Base-by-base conservation (phyloP, 2,888 invertebrate species). In the Melieria crassipennis region DNA sequence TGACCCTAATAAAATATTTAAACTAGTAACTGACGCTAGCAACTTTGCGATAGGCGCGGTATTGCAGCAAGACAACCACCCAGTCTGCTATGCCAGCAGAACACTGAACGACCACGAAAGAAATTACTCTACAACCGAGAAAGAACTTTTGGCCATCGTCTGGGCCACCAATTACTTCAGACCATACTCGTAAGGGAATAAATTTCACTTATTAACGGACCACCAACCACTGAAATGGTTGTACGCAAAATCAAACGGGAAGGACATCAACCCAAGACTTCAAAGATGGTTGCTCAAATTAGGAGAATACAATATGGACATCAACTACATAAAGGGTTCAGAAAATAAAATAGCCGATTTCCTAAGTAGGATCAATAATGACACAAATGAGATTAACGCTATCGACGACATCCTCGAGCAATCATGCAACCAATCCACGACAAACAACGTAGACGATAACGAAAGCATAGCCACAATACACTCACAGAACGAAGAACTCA, bases 181-280 rank as follows among this genome's bases (percentile, higher is more conserved):
- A 16, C 16, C 16, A 16, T 16, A 16, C 16, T 65, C 72, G 45
- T 66, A 71, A 43, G 67, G 67, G 43, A 47, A 57, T n/a, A 71
- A 71, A 72, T 73, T 73, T 56, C 65, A 72, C 11, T 74, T 74
- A 61, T 66, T 74, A 58, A 72, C 74, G 11, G 74, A 75, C 60
- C 76, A 73, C 50, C 46, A 72, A 13, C 68, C 68, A 50, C 45
- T 68, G 43, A 47, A 55, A 68, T 68, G 62, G 68, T 46, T 68
- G 7, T 62, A 48, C 10, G 47, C 48, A 56, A 63, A 63, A 56
- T 63, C 56, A 5, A 50, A 65, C 9, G 55, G 62, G 10, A 69
- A 55, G n/a, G 55, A 55, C 7, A 43, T 65, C 11, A 65, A 55
- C 45, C 65, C 46, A 7, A 45, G 57, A 10, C 47, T 66, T 30